These are phyloP conservation scores for Busseola fusca DNA, from an alignment of 2,888 invertebrate genomes.

Conservation along the genomic window DNA sequence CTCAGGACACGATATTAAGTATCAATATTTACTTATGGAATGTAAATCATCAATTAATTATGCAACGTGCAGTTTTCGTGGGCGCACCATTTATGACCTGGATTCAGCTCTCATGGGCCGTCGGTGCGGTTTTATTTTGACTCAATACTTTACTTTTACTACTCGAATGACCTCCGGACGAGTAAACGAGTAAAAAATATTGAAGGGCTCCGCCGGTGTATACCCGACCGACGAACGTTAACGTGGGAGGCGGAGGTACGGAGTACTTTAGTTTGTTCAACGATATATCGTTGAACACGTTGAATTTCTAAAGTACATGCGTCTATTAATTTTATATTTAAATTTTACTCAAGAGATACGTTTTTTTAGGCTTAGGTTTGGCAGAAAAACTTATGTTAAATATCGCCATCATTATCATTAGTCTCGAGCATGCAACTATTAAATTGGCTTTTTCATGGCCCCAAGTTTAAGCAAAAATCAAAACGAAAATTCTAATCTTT, in stretches of 20 bases:
- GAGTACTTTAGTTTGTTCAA: too few relatives aligned
- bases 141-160: slow-evolving; percentile 82
- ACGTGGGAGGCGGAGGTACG: slow-evolving; percentile 19
- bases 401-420: too few relatives aligned
- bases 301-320: too few relatives aligned
- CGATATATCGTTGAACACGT: too few relatives aligned
- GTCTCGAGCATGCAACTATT: too few relatives aligned
- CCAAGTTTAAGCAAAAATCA: neutral
- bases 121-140: slow-evolving; percentile 74
- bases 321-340: too few relatives aligned
- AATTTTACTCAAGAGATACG: too few relatives aligned
- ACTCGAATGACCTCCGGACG: slow-evolving; percentile 81
- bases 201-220: slow-evolving; percentile 68
- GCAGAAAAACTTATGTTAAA: too few relatives aligned
- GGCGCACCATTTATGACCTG: slow-evolving; percentile 80
- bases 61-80: slow-evolving; percentile 61
- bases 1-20: neutral
- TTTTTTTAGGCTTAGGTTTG: too few relatives aligned
- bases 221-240: slow-evolving; percentile 67
- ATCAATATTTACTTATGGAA: slow-evolving; percentile 22
- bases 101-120: slow-evolving; percentile 77
- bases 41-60: too few relatives aligned
- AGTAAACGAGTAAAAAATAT: slow-evolving; percentile 74
- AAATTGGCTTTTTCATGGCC: neutral
- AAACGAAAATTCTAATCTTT: neutral